Conservation (phyloP, 2,797 vertebrate genomes). For the Harpagifer antarcticus region DNA sequence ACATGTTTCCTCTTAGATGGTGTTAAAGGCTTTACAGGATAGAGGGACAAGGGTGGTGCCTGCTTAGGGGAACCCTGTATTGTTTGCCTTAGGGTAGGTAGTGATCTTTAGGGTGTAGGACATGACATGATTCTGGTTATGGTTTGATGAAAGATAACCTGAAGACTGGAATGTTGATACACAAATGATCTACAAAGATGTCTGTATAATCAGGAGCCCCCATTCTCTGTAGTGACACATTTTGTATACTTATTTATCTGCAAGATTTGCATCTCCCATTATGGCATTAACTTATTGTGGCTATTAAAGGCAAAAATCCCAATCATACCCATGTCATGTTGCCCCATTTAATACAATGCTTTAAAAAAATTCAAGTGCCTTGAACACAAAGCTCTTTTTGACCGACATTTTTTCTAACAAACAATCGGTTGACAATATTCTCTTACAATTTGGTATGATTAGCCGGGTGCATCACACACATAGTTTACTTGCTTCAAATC, state of each 20-base stretch:
- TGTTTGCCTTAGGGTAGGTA: too few relatives aligned
- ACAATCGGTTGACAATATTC: conserved; percentile 48
- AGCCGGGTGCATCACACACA: conserved; percentile 47
- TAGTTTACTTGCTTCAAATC: conserved; percentile 33
- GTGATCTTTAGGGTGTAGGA: too few relatives aligned
- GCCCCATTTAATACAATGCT: background rate
- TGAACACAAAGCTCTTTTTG: background rate
- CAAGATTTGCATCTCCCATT: background rate
- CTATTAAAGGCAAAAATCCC: background rate
- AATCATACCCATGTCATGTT: background rate
- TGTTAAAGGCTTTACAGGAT: too few relatives aligned
- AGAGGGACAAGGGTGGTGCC: too few relatives aligned
- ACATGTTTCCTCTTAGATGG: too few relatives aligned
- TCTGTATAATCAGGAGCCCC: background rate
- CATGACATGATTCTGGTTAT: too few relatives aligned
- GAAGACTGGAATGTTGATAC: too few relatives aligned
- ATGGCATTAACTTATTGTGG: background rate
- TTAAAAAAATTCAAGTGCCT: background rate
- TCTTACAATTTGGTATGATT: conserved; percentile 48
- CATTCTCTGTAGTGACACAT: background rate
- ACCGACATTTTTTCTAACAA: conserved; percentile 30
- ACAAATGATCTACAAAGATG: too few relatives aligned
- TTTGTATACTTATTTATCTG: background rate
- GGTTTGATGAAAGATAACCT: too few relatives aligned
- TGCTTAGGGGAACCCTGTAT: too few relatives aligned